Conservation (phyloP, 1,140 invertebrate species). For the Papilio glaucus region DNA sequence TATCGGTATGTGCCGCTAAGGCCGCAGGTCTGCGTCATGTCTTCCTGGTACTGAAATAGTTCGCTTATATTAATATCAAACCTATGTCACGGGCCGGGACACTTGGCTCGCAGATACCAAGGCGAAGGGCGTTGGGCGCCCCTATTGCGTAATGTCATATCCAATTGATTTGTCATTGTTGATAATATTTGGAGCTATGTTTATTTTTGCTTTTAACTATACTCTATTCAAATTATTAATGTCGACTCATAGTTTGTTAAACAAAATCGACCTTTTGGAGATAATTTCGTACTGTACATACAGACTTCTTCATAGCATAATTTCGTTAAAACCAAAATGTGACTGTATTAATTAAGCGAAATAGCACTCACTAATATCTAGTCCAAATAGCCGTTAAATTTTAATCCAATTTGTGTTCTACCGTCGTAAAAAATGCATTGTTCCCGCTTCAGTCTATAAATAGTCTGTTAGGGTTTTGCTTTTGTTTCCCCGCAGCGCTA, state of each 20-base stretch:
- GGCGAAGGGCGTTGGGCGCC: slow-evolving; percentile 64
- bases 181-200: background rate
- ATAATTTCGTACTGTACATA: too few species aligned
- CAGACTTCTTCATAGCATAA: too few species aligned
- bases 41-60: slow-evolving; percentile 37
- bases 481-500: slow-evolving; percentile 1
- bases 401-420: background rate
- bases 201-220: background rate
- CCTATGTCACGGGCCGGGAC: slow-evolving; percentile 40
- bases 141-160: slow-evolving; percentile 46
- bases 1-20: slow-evolving; percentile 4
- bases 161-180: slow-evolving; percentile 23
- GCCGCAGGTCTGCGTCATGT: slow-evolving; percentile 27
- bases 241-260: too few species aligned
- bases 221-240: background rate
- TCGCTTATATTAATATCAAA: slow-evolving; percentile 26
- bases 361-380: too few species aligned
- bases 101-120: slow-evolving; percentile 58
- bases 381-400: too few species aligned
- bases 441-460: background rate
- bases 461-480: background rate
- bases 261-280: too few species aligned
- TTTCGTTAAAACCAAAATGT: too few species aligned
- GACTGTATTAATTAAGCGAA: too few species aligned
- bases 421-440: too few species aligned